These are phyloP conservation scores for Nomada fabriciana DNA, from an alignment of 2,888 invertebrate genomes.

Conservation along the genomic window DNA sequence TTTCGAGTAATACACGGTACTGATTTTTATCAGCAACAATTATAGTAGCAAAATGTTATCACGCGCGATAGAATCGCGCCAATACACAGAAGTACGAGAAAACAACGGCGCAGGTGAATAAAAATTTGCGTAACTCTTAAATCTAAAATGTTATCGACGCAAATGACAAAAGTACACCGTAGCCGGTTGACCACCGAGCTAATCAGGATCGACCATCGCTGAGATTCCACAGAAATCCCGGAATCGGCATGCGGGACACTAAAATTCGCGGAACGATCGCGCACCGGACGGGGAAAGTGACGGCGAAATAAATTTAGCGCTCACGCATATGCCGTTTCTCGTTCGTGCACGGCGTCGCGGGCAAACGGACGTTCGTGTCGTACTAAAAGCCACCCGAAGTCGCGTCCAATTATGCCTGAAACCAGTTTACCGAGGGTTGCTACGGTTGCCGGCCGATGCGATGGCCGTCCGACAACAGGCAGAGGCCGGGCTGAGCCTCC, in stretches of 20 bases:
- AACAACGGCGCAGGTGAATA: no score
- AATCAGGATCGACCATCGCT: no score
- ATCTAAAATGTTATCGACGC: no score
- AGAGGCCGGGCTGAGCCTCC: slow-evolving; percentile 31
- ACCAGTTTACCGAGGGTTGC: slow-evolving; percentile 75
- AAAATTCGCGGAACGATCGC: slow-evolving; percentile 15
- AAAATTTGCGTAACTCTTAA: no score
- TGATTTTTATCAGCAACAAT: no score
- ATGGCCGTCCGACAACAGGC: slow-evolving; percentile 41
- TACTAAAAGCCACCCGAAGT: slow-evolving; percentile 58
- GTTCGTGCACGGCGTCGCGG: slow-evolving; percentile 27
- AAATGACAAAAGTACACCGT: no score
- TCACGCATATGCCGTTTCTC: slow-evolving; percentile 48
- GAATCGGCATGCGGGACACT: background rate
- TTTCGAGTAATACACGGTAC: no score
- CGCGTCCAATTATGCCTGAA: slow-evolving; percentile 79
- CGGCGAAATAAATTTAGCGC: slow-evolving; percentile 65
- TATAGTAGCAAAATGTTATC: no score
- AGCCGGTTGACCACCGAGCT: no score
- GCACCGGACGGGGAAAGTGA: slow-evolving; percentile 7
- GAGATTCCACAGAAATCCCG: background rate
- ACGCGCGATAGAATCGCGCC: no score
- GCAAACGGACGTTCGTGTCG: slow-evolving; percentile 16
- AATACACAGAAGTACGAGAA: no score
- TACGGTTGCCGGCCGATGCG: slow-evolving; percentile 36